Evolutionary conservation across 2,113 vertebrate species (phyloP).

Genomic region (Cryptoleucopteryx plumbea): DNA sequence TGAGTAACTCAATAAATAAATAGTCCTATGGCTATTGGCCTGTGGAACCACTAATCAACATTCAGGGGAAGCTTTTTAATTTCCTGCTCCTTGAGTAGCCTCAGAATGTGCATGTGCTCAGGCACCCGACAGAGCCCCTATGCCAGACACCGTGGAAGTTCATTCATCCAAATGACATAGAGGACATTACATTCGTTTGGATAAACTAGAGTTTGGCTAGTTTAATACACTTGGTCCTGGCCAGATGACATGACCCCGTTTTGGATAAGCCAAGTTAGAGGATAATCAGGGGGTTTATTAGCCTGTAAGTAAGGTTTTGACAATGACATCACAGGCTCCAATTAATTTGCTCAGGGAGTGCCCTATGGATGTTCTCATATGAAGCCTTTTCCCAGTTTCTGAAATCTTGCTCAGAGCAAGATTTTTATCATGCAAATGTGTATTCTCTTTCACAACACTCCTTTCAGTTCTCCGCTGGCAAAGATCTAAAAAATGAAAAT

Average conservation of each 20-base stretch:
- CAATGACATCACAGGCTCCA: not conserved
- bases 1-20: conserved; percentile 44
- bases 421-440: not conserved
- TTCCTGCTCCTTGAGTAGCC: conserved; percentile 46
- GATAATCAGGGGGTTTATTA: conserved; percentile 11
- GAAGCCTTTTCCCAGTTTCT: not conserved
- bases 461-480: not conserved
- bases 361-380: not conserved
- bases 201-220: not conserved
- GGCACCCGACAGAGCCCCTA: not conserved
- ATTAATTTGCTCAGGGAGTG: not conserved
- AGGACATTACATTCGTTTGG: not conserved
- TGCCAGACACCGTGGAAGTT: not conserved
- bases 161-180: not conserved
- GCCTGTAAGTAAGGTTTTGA: not conserved
- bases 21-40: not conserved
- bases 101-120: not conserved
- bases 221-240: not conserved
- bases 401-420: not conserved
- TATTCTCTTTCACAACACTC: not conserved
- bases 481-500: not conserved
- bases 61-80: conserved; percentile 52
- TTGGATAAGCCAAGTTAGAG: conserved; percentile 20
- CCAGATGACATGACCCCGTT: not conserved
- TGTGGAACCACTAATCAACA: conserved; percentile 27